Evolutionary conservation across 2,797 vertebrate genomes (phyloP).

Genomic region (Syncerus caffer): DNA sequence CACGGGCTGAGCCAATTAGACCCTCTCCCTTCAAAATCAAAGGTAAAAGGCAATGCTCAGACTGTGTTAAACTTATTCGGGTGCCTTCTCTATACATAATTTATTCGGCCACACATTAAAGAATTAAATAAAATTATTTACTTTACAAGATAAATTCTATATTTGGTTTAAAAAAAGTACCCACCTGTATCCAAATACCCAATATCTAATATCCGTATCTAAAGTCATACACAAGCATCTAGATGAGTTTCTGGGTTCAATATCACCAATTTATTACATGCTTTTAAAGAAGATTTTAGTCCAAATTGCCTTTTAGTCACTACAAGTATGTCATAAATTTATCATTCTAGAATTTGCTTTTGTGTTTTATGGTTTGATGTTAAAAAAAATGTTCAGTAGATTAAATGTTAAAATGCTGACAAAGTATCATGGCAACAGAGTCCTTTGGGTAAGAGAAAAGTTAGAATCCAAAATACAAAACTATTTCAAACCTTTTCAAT

Average conservation of each 20-base stretch:
- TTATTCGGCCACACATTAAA: not conserved
- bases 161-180: not conserved
- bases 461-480: not conserved
- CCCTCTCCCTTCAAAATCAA: not conserved
- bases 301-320: constrained; percentile 32
- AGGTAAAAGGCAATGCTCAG: not conserved
- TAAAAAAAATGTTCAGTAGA: not conserved
- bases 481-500: not conserved
- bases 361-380: not conserved
- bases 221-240: not conserved
- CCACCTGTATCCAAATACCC: not conserved
- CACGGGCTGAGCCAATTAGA: not conserved
- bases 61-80: not conserved
- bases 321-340: not conserved
- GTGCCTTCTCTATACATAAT: not conserved
- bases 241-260: not conserved
- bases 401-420: constrained; percentile 19
- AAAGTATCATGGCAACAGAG: not conserved
- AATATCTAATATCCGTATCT: not conserved
- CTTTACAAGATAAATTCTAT: not conserved
- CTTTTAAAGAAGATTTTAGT: not conserved
- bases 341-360: constrained; percentile 31
- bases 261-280: not conserved
- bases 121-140: constrained; percentile 1
- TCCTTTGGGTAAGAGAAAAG: not conserved